phyloP scores from a whole-genome alignment of 2,113 vertebrate species.

The Osmerus mordax region DNA sequence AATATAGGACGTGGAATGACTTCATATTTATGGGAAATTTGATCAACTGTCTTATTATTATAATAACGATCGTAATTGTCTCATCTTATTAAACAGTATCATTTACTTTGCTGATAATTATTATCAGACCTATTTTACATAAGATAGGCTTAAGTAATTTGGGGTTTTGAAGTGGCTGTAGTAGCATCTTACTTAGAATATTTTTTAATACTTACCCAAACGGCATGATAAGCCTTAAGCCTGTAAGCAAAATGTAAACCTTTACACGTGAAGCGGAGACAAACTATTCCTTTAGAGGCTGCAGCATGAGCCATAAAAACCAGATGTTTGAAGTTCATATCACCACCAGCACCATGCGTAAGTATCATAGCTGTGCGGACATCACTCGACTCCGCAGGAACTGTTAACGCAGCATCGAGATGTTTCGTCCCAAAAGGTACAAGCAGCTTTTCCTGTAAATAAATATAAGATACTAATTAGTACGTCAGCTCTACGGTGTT shows the following conservation, averaged over 20 bases:
- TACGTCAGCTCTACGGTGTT: neutral
- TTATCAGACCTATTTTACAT: too few relatives aligned
- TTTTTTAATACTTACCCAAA: slow-evolving; percentile 73
- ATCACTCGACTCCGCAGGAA: slow-evolving; percentile 62
- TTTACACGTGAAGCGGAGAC: slow-evolving; percentile 92
- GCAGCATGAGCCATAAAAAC: slow-evolving; percentile 76
- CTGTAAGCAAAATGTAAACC: slow-evolving; percentile 83
- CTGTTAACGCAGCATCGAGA: slow-evolving; percentile 78
- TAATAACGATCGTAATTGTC: neutral
- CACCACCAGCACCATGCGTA: slow-evolving; percentile 88
- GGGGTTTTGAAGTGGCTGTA: neutral
- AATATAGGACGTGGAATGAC: too few relatives aligned
- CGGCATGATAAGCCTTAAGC: slow-evolving; percentile 80
- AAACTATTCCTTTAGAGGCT: slow-evolving; percentile 74
- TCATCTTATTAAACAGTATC: too few relatives aligned
- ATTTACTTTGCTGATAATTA: too few relatives aligned
- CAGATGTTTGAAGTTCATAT: slow-evolving; percentile 86
- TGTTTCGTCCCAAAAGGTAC: slow-evolving; percentile 82
- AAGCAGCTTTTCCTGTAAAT: slow-evolving; percentile 76
- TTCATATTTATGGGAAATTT: too few relatives aligned
- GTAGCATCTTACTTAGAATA: neutral
- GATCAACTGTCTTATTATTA: neutral
- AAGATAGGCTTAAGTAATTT: too few relatives aligned
- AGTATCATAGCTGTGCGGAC: slow-evolving; percentile 76
- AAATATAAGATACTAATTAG: neutral